Evolutionary conservation across 2,113 vertebrate species (phyloP).

Genomic region (Pterophyllum scalare): DNA sequence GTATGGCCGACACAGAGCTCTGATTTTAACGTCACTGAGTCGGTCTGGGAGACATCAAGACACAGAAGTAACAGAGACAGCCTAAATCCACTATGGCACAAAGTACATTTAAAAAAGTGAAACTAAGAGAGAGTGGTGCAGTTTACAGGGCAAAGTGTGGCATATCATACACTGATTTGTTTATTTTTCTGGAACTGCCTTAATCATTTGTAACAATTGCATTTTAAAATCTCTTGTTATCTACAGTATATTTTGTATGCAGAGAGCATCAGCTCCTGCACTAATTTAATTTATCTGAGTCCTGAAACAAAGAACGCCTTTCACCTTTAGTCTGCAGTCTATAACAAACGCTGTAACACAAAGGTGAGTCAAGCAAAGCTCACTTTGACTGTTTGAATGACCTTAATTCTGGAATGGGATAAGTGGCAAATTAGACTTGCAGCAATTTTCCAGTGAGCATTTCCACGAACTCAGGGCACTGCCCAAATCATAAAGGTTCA

Average conservation of each 20-base stretch:
- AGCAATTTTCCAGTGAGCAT: not conserved
- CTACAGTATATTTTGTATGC: not conserved
- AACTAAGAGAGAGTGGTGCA: not conserved
- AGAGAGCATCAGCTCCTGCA: not conserved
- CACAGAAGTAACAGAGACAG: not conserved
- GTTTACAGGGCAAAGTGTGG: not conserved
- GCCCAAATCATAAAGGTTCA: not conserved
- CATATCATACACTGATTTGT: not conserved
- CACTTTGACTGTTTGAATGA: not conserved
- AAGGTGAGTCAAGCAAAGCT: not conserved
- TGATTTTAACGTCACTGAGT: not conserved
- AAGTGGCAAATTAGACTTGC: not conserved
- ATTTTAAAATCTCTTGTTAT: not conserved
- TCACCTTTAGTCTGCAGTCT: not conserved
- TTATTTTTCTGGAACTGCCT: not conserved
- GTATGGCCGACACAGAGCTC: not conserved
- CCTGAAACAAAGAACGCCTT: not conserved
- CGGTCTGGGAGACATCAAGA: not conserved
- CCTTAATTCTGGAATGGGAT: not conserved
- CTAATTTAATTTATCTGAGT: not conserved
- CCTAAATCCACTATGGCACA: not conserved
- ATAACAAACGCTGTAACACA: not conserved
- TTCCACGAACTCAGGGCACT: not conserved
- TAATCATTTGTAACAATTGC: not conserved
- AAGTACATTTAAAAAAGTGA: not conserved